phyloP scores from a whole-genome alignment of 2,797 vertebrate species.

The Oreonectes daqikongensis region DNA sequence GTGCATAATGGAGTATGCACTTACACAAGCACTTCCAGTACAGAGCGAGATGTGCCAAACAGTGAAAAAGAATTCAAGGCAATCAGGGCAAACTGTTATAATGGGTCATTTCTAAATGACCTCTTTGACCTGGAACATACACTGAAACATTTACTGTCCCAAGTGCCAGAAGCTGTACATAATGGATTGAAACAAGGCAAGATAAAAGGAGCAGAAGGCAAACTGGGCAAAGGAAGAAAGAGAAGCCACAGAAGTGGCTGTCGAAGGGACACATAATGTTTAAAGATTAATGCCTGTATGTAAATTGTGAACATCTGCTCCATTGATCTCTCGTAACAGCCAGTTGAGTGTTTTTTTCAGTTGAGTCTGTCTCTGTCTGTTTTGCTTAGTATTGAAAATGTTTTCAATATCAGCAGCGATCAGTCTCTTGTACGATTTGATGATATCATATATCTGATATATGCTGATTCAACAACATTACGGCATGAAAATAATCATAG shows the following conservation, averaged over 20 bases:
- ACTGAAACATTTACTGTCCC: background rate
- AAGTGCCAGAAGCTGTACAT: constrained; percentile 11
- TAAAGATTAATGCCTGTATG: constrained; percentile 7
- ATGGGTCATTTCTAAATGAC: constrained; percentile 19
- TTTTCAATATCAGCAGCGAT: background rate
- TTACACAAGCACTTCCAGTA: constrained; percentile 3
- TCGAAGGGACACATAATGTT: constrained; percentile 18
- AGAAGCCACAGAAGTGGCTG: background rate
- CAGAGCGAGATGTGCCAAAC: background rate
- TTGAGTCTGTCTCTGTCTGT: background rate
- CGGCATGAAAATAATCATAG: too few relatives aligned
- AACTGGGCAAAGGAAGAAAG: background rate
- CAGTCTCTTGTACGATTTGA: background rate
- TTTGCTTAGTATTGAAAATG: constrained; percentile 4
- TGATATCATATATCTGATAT: too few relatives aligned
- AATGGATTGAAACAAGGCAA: constrained; percentile 8
- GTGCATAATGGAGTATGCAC: constrained; percentile 7
- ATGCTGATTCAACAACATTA: too few relatives aligned
- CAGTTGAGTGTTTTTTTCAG: background rate
- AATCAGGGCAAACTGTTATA: too few relatives aligned
- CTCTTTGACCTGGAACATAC: constrained; percentile 14
- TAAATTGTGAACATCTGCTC: constrained; percentile 9
- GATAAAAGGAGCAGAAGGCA: constrained; percentile 1
- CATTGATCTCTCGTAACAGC: constrained; percentile 1
- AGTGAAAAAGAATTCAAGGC: too few relatives aligned